A percentile compares a stretch with the other conserved stretches of the same genome.
phyloP scores from a whole-genome alignment of 1,140 invertebrate species.

The Penaeus indicus region DNA sequence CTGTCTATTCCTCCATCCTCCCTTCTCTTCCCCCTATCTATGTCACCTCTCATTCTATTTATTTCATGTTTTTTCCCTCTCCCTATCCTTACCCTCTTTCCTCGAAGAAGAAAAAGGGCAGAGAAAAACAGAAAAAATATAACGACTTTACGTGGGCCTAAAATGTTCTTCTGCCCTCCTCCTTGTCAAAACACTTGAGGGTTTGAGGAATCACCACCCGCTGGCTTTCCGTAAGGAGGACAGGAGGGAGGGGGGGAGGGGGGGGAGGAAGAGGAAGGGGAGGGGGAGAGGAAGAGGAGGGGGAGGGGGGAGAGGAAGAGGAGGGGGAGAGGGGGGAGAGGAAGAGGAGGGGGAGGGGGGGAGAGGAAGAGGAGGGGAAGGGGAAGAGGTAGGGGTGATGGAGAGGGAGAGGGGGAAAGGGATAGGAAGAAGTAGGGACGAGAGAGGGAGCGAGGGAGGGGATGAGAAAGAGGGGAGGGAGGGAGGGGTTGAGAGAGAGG shows the following conservation, averaged over 20 bases:
- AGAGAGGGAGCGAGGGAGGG: not conserved
- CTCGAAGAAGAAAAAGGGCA: no score
- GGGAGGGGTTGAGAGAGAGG: not conserved
- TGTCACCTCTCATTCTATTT: no score
- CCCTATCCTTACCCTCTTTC: no score
- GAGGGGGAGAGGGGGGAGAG: not conserved
- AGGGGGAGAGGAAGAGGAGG: not conserved
- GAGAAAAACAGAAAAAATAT: no score
- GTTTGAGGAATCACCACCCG: no score
- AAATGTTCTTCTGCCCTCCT: no score
- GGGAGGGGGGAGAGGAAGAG: not conserved
- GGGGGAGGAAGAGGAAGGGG: no score
- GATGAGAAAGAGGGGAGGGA: not conserved
- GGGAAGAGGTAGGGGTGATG: not conserved
- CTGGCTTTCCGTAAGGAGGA: not conserved
- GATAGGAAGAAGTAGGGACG: not conserved
- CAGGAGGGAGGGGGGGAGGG: not conserved
- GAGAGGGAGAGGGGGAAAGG: conserved; percentile 28
- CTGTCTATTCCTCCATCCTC: no score
- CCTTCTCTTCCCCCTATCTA: no score
- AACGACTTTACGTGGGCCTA: no score
- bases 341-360: not conserved
- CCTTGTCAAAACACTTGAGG: no score
- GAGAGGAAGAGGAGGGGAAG: not conserved
- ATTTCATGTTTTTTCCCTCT: no score